Evolutionary conservation across 2,888 invertebrate genomes (phyloP).

Genomic region (Amphipoea lucens): DNA sequence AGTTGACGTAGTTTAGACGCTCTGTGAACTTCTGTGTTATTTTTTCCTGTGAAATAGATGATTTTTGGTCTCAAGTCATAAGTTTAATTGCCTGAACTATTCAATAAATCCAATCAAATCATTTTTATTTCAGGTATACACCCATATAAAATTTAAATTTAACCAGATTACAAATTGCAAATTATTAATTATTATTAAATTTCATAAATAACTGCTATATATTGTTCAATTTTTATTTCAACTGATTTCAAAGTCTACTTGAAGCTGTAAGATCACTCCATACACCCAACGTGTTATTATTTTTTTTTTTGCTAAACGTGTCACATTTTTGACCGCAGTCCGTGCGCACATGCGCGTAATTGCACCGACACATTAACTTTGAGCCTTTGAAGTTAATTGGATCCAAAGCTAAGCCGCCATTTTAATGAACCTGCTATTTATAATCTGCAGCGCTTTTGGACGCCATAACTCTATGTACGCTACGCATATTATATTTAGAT

Average conservation of each 20-base stretch:
- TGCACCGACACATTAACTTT: slow-evolving; percentile 77
- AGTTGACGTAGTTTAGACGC: neutral
- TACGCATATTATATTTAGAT: slow-evolving; percentile 30
- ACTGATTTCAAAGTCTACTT: neutral
- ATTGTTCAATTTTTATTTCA: neutral
- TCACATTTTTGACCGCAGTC: slow-evolving; percentile 49
- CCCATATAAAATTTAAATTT: too few relatives aligned
- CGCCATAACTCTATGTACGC: slow-evolving; percentile 22
- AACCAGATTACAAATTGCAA: too few relatives aligned
- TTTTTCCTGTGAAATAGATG: neutral
- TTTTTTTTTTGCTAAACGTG: slow-evolving; percentile 29
- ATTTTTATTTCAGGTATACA: too few relatives aligned
- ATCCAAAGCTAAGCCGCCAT: slow-evolving; percentile 65
- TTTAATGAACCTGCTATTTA: slow-evolving; percentile 65
- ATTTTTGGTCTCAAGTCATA: neutral
- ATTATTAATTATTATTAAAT: too few relatives aligned
- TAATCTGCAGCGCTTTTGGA: slow-evolving; percentile 28
- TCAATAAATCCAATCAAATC: too few relatives aligned
- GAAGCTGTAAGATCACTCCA: neutral
- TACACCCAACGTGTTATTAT: neutral
- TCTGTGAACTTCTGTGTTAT: neutral
- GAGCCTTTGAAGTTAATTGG: slow-evolving; percentile 83
- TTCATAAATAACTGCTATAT: neutral
- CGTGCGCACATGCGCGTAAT: slow-evolving; percentile 68
- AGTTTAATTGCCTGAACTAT: too few relatives aligned